Evolutionary conservation across 64 coral and sea anemone genomes (phyloP).

Genomic region (Dendrophyllia cribrosa): DNA sequence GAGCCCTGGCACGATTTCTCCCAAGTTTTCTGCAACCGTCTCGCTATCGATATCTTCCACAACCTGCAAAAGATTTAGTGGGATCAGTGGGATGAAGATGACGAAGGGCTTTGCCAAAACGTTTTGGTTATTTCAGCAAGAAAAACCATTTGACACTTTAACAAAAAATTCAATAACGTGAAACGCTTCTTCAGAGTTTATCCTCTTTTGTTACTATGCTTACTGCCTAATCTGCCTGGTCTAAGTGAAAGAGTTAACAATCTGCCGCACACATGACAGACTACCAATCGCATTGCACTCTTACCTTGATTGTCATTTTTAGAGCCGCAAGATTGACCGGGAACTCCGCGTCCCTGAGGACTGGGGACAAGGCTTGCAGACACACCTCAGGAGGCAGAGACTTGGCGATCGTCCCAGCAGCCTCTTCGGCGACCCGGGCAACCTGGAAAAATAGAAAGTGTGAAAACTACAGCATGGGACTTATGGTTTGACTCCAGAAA

Average conservation of each 20-base stretch:
- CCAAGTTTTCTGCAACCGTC: conserved; percentile 76
- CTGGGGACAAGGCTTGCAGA: conserved; percentile 80
- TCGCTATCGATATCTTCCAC: conserved; percentile 86
- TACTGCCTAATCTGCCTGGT: too few species aligned
- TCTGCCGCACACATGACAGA: neutral
- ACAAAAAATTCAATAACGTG: too few species aligned
- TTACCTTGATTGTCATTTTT: conserved; percentile 97
- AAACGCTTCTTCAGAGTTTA: too few species aligned
- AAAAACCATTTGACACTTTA: too few species aligned
- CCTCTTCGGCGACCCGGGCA: conserved; percentile 93
- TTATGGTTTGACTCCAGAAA: too few species aligned
- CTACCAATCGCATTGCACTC: neutral
- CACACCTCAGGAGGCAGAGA: conserved; percentile 84
- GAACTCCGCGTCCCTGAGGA: conserved; percentile 86
- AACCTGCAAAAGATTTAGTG: conserved; percentile 38
- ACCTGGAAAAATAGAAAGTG: conserved; percentile 42
- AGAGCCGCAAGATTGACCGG: conserved; percentile 92
- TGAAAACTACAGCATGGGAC: too few species aligned
- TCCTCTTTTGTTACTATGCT: too few species aligned
- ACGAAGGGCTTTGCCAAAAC: too few species aligned
- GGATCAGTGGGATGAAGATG: too few species aligned
- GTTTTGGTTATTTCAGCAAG: too few species aligned
- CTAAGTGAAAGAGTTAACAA: too few species aligned
- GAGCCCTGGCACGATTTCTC: conserved; percentile 82
- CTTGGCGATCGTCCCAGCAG: conserved; percentile 86